These are phyloP conservation scores for Chrysochloris asiatica DNA, from an alignment of 2,113 vertebrate species.

Conservation along the genomic window DNA sequence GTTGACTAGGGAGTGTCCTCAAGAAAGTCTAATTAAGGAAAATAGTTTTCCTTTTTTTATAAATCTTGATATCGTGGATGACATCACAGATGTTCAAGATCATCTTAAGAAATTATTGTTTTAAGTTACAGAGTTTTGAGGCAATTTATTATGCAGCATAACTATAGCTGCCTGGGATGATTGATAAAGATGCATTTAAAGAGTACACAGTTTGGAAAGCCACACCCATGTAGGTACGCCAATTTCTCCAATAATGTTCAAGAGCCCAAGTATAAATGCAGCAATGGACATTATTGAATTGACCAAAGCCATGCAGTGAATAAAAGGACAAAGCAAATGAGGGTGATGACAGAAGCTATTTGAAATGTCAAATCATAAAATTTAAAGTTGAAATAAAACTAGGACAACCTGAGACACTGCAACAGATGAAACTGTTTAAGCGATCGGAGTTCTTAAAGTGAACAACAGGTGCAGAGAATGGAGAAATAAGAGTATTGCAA, in stretches of 20 bases:
- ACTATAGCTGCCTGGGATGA: neutral
- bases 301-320: neutral
- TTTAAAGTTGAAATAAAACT: neutral
- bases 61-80: neutral
- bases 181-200: neutral
- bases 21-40: constrained; percentile 32
- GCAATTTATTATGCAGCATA: neutral
- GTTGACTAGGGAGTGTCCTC: neutral
- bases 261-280: neutral
- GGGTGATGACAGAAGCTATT: neutral
- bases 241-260: neutral
- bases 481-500: neutral
- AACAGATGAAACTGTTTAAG: neutral
- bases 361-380: neutral
- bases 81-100: neutral
- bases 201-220: neutral
- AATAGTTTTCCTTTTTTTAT: neutral
- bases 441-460: neutral
- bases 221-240: neutral
- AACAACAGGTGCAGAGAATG: neutral
- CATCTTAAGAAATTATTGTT: neutral
- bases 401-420: neutral
- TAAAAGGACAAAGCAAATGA: neutral
- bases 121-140: neutral
- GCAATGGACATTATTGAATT: neutral